These are phyloP conservation scores for Meandrina meandrites DNA, from an alignment of 92 coral and sea anemone genomes.

Conservation along the genomic window DNA sequence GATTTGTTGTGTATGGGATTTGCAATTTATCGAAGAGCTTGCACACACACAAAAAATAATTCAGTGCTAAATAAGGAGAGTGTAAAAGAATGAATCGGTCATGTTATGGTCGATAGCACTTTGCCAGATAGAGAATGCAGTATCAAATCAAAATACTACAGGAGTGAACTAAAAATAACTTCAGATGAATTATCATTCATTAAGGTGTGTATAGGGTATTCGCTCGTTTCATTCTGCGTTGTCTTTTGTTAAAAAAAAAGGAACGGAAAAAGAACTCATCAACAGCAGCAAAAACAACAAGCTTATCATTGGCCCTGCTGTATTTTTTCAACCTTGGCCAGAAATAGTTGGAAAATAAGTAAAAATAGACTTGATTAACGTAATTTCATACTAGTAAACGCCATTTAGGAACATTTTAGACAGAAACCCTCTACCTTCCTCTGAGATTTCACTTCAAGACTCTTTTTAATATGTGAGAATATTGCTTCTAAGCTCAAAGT, in stretches of 20 bases:
- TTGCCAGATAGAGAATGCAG: no score
- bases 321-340: not conserved
- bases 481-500: not conserved
- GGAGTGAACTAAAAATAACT: no score
- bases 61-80: not conserved
- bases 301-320: not conserved
- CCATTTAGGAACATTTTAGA: not conserved
- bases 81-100: not conserved
- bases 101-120: no score
- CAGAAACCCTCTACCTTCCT: not conserved
- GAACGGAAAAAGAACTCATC: not conserved
- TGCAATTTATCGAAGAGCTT: not conserved
- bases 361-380: not conserved
- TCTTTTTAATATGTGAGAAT: not conserved
- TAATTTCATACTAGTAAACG: not conserved
- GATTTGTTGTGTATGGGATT: not conserved
- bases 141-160: no score
- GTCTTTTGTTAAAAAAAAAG: not conserved
- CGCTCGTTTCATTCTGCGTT: not conserved
- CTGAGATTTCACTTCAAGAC: not conserved
- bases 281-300: not conserved
- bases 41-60: not conserved
- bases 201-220: not conserved
- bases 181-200: no score
- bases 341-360: not conserved